A percentile compares a stretch with the other conserved stretches of the same genome.
phyloP scores from a whole-genome alignment of 2,113 vertebrate species.

The Nycticryphes semicollaris region DNA sequence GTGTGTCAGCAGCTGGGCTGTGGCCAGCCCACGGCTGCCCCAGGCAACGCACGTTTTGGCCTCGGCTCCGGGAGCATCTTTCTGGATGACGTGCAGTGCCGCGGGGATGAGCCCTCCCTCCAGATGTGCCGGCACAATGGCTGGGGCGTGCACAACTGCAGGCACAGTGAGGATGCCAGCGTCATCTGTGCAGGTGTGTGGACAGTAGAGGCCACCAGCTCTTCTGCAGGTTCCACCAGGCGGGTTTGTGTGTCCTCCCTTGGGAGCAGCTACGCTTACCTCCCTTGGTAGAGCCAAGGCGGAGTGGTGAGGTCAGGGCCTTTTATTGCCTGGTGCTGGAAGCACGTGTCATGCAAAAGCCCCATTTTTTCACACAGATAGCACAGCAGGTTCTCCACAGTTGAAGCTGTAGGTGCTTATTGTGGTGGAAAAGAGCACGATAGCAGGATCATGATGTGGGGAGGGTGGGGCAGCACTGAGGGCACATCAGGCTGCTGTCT shows the following conservation, averaged over 20 bases:
- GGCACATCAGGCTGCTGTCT: neutral
- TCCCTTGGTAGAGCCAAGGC: no score
- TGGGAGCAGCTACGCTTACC: neutral
- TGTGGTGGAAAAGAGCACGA: neutral
- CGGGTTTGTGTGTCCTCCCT: neutral
- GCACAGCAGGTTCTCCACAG: neutral
- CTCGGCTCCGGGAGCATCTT: neutral
- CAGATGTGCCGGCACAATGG: neutral
- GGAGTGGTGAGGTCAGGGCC: no score
- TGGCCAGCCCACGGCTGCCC: neutral
- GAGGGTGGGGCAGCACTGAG: neutral
- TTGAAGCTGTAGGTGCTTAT: neutral
- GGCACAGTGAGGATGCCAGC: neutral
- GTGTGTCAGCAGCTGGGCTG: constrained; percentile 87
- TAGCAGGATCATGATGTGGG: neutral
- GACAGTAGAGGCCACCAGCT: rapidly evolving
- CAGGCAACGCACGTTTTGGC: rapidly evolving
- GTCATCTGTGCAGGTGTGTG: constrained; percentile 16
- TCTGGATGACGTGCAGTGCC: neutral
- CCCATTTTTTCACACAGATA: neutral
- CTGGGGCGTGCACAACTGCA: neutral
- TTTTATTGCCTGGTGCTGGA: neutral
- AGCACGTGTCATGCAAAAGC: neutral
- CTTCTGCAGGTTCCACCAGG: neutral
- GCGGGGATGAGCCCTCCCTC: neutral